phyloP scores from a whole-genome alignment of 2,888 invertebrate species.

The Vesta saturnalis region DNA sequence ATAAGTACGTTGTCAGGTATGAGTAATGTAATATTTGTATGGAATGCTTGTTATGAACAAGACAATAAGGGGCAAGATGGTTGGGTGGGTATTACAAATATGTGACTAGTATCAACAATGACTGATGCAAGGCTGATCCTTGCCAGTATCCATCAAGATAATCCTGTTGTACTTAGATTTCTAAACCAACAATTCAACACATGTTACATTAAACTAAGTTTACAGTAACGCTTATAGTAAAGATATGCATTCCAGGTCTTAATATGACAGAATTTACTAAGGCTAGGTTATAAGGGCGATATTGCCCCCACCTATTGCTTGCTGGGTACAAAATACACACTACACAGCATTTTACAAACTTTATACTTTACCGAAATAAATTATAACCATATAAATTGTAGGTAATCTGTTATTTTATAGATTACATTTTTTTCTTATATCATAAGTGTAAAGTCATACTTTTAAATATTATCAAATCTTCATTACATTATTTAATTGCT shows the following conservation, averaged over 20 bases:
- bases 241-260: conserved; percentile 63
- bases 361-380: conserved; percentile 45
- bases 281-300: conserved; percentile 54
- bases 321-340: conserved; percentile 47
- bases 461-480: conserved; percentile 64
- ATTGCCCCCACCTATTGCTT: conserved; percentile 50
- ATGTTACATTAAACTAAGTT: conserved; percentile 61
- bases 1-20: conserved; percentile 66
- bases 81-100: conserved; percentile 62
- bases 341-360: conserved; percentile 46
- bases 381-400: conserved; percentile 47
- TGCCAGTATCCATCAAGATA: conserved; percentile 45
- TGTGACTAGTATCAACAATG: conserved; percentile 63
- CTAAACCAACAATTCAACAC: conserved; percentile 62
- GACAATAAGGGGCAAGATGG: conserved; percentile 61
- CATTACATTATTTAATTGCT: conserved; percentile 61
- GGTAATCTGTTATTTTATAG: conserved; percentile 45
- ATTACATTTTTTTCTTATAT: conserved; percentile 49
- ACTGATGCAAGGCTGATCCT: conserved; percentile 47
- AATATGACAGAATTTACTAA: conserved; percentile 60
- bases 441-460: conserved; percentile 61
- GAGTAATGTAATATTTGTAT: conserved; percentile 63
- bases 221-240: conserved; percentile 57
- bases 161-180: conserved; percentile 58
- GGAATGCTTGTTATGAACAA: conserved; percentile 63